phyloP scores from a whole-genome alignment of 2,888 invertebrate genomes.

The Pheosia gnoma region DNA sequence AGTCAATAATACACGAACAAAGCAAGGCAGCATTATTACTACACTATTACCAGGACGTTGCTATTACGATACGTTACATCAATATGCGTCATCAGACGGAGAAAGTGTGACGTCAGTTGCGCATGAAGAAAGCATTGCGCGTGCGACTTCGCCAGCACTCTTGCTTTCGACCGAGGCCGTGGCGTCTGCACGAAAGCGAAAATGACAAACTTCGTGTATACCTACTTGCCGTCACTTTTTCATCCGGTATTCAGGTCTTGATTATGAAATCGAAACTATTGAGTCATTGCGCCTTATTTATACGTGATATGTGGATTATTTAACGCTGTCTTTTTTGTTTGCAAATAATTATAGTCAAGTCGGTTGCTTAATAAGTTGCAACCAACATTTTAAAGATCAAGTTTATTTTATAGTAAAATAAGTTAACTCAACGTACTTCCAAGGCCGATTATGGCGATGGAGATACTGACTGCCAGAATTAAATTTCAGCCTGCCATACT shows the following conservation, averaged over 20 bases:
- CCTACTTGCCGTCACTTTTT: slow-evolving; percentile 70
- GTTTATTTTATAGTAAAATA: too few species aligned
- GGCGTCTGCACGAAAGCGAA: slow-evolving; percentile 80
- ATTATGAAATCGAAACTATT: slow-evolving; percentile 77
- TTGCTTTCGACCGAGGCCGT: slow-evolving; percentile 79
- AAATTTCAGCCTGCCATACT: too few species aligned
- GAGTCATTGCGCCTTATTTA: slow-evolving; percentile 62
- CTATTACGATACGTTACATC: slow-evolving; percentile 68
- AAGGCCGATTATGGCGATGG: too few species aligned
- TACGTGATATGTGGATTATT: slow-evolving; percentile 49
- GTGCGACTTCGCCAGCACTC: slow-evolving; percentile 68
- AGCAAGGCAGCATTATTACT: slow-evolving; percentile 46
- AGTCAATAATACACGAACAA: neutral
- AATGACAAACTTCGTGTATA: slow-evolving; percentile 74
- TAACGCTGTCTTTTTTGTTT: slow-evolving; percentile 17
- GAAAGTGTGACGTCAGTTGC: slow-evolving; percentile 78
- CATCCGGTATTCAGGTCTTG: slow-evolving; percentile 75
- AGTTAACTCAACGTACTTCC: too few species aligned
- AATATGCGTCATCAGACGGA: slow-evolving; percentile 69
- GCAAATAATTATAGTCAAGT: slow-evolving; percentile 11
- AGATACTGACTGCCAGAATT: too few species aligned
- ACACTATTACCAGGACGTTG: slow-evolving; percentile 28
- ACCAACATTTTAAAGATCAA: neutral
- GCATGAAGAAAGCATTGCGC: slow-evolving; percentile 81
- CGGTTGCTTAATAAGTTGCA: neutral